These are phyloP conservation scores for Adela reaumurella DNA, from an alignment of 2,888 invertebrate species.

Conservation along the genomic window DNA sequence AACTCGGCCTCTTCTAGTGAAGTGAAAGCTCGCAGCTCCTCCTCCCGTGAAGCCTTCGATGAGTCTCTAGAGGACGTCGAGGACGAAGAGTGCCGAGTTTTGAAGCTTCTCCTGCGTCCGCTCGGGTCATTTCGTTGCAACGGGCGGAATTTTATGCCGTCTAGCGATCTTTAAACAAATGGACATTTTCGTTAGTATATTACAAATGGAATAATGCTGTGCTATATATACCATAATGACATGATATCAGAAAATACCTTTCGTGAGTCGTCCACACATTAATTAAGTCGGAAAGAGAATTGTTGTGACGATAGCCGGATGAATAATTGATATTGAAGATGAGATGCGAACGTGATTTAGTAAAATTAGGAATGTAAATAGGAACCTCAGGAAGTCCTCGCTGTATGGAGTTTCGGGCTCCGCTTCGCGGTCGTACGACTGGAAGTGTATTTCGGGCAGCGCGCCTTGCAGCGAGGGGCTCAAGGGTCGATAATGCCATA, in stretches of 20 bases:
- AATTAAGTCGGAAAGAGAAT: background rate
- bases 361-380: slow-evolving; percentile 26
- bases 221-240: too few relatives aligned
- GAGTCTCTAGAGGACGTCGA: slow-evolving; percentile 57
- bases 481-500: slow-evolving; percentile 45
- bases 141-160: slow-evolving; percentile 62
- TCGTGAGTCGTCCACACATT: background rate
- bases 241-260: background rate
- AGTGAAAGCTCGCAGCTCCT: slow-evolving; percentile 62
- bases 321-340: background rate
- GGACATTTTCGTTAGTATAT: slow-evolving; percentile 36
- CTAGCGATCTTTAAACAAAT: slow-evolving; percentile 59
- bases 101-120: slow-evolving; percentile 57
- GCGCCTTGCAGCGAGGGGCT: slow-evolving; percentile 29
- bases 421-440: slow-evolving; percentile 49
- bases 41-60: slow-evolving; percentile 60
- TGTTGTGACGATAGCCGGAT: background rate
- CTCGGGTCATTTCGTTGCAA: slow-evolving; percentile 61
- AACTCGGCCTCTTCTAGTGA: slow-evolving; percentile 62
- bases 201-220: slow-evolving; percentile 27
- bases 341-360: slow-evolving; percentile 1
- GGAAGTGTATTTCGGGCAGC: slow-evolving; percentile 47
- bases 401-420: slow-evolving; percentile 29
- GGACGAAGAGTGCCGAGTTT: slow-evolving; percentile 58
- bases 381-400: slow-evolving; percentile 53